Base-by-base conservation (phyloP, 1,140 invertebrate species). In the Euwallacea fornicatus region DNA sequence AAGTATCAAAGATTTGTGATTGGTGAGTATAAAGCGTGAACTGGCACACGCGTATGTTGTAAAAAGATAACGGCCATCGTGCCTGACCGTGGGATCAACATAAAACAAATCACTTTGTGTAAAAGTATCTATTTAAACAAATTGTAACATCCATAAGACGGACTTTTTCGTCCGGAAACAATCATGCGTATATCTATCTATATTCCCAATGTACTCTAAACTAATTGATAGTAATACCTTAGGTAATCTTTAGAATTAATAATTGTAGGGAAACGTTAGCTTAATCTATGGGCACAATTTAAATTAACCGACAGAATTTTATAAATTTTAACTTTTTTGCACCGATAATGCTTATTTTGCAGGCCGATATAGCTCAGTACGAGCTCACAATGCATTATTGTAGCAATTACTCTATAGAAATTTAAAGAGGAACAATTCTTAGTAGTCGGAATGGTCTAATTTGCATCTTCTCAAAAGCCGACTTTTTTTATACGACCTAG, bases 201-300 rank as follows among this genome's bases (percentile, higher is more conserved):
- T 77, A 74, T 77, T 76, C 72, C 75, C 70, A 76, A 75, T 78
- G 71, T 78, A 79, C 74, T 75, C 77, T 81, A 72, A 72, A 74
- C 73, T 77, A 74, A 70, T 74, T 77, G 77, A 76, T 79, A 74
- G 71, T 75, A 78, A 79, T 75, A 79, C 74, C 74, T 75, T 80
- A 79, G 74, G 72, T 76, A 78, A 76, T 70, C 74, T 76, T 75
- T 76, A 77, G 78, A 70, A 67, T 75, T 75, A 75, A 78, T 78
- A 47, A 73, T 81, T 78, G 75, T 71, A 71, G 63, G 63, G 58
- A 46, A 77, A 72, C 67, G 76, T 77, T 81, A 81, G 80, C 80
- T 81, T 79, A 77, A 81, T 81, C 80, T 81, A 80, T 80, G 80
- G 80, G 80, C 80, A 81, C 80, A 81, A 81, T 77, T 76, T 79